Percentiles rank a stretch among this genome's conserved stretches.
Conservation (phyloP, 2,113 vertebrate species). For the Irena cyanogastra region DNA sequence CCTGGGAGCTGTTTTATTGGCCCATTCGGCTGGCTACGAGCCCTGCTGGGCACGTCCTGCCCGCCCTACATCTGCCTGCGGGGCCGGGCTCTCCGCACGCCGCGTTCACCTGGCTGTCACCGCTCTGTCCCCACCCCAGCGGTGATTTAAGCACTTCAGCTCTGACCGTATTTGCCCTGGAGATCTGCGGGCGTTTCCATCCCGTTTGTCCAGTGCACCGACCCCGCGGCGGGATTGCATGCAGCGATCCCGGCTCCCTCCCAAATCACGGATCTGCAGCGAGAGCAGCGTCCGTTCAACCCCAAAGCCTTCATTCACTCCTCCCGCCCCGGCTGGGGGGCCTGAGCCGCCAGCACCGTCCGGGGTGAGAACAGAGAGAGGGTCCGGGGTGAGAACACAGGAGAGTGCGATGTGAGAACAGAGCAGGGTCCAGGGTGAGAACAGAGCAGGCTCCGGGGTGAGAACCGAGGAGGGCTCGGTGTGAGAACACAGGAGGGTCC, state of each 20-base stretch:
- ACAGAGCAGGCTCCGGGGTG: too few species aligned
- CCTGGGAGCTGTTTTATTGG: constrained; percentile 50
- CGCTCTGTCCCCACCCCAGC: neutral
- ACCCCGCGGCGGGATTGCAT: neutral
- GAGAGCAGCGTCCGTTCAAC: neutral
- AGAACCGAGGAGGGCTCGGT: too few species aligned
- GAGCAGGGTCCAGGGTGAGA: too few species aligned
- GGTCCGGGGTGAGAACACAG: too few species aligned
- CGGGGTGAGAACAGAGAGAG: too few species aligned
- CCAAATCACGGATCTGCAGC: neutral
- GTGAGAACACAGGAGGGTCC: too few species aligned
- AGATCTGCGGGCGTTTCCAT: neutral
- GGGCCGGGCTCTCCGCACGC: neutral
- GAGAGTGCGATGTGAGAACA: too few species aligned
- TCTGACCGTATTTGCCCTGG: neutral
- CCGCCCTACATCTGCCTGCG: neutral
- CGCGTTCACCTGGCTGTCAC: neutral
- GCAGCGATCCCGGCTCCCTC: neutral
- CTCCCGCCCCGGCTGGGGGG: neutral
- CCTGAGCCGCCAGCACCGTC: too few species aligned
- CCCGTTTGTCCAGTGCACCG: rapidly evolving
- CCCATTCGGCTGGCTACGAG: neutral
- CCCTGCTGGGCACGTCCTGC: neutral
- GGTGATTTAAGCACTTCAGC: neutral
- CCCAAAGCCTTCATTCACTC: neutral